Conservation (phyloP, 2,113 vertebrate genomes). For the Terrapene triunguis region DNA sequence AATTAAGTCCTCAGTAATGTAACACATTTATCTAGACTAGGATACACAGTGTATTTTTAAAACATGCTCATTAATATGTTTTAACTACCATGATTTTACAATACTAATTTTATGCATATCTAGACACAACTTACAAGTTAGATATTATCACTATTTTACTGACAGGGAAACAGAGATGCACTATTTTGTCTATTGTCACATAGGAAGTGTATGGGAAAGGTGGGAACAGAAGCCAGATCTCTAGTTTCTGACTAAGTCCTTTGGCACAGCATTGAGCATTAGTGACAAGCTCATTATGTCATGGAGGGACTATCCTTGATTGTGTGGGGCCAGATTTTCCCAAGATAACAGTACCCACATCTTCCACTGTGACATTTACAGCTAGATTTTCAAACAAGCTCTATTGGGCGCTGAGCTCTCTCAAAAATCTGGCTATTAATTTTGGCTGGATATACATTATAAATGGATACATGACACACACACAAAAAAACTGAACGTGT, state of each 20-base stretch:
- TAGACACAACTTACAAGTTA: not conserved
- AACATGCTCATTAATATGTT: not conserved
- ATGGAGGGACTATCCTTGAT: not conserved
- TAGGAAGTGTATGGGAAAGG: not conserved
- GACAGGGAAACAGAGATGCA: not conserved
- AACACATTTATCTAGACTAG: not conserved
- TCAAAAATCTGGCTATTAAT: not conserved
- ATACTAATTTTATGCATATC: not conserved
- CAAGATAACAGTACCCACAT: not conserved
- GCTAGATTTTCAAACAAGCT: not conserved
- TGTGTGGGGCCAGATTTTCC: fast-evolving
- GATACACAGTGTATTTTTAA: slow-evolving; percentile 23
- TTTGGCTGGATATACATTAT: not conserved
- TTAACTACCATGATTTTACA: slow-evolving; percentile 32
- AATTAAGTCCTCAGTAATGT: too few relatives aligned
- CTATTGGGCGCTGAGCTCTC: not conserved
- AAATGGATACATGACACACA: not conserved
- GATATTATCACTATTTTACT: not conserved
- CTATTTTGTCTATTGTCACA: not conserved
- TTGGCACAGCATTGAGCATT: not conserved
- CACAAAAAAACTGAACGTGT: not conserved
- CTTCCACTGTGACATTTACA: fast-evolving
- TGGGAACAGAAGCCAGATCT: not conserved
- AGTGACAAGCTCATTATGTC: not conserved
- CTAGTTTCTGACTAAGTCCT: not conserved